Evolutionary conservation across 2,113 vertebrate species (phyloP).

Genomic region (Festucalex cinctus): DNA sequence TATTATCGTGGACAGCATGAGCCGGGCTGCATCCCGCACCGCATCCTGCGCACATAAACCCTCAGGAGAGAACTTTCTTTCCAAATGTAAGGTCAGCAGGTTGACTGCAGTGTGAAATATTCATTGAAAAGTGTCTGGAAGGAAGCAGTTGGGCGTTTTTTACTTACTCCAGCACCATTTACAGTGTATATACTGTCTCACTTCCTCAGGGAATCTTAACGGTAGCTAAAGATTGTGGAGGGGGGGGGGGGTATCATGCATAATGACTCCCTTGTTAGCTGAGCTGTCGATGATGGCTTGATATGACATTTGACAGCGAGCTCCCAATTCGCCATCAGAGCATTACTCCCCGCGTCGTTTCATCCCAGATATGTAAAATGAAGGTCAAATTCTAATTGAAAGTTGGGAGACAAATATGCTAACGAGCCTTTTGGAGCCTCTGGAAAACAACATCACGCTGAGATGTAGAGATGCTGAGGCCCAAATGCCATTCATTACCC

Average conservation of each 20-base stretch:
- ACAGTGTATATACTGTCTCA: neutral
- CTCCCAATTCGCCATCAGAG: constrained; percentile 32
- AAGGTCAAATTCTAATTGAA: constrained; percentile 38
- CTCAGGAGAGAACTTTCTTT: constrained; percentile 16
- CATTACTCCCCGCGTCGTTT: constrained; percentile 1
- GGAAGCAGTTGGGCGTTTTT: constrained; percentile 14
- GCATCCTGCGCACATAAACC: neutral
- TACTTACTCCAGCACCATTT: constrained; percentile 6
- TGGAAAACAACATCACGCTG: constrained; percentile 14
- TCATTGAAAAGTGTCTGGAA: constrained; percentile 41
- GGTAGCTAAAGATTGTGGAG: neutral
- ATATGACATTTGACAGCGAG: constrained; percentile 35
- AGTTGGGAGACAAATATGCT: constrained; percentile 16
- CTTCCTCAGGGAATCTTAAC: neutral
- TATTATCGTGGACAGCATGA: neutral
- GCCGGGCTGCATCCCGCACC: neutral
- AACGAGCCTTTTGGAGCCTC: constrained; percentile 21
- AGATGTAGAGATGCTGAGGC: constrained; percentile 39
- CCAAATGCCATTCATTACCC: constrained; percentile 51
- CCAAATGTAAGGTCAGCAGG: constrained; percentile 36
- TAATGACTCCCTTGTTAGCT: constrained; percentile 5
- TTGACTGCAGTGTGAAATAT: constrained; percentile 46
- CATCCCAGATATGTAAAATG: constrained; percentile 23
- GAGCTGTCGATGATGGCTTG: constrained; percentile 12
- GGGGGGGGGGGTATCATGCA: constrained; percentile 12